Evolutionary conservation across 2,888 invertebrate genomes (phyloP).

Genomic region (Tiliacea citrago): DNA sequence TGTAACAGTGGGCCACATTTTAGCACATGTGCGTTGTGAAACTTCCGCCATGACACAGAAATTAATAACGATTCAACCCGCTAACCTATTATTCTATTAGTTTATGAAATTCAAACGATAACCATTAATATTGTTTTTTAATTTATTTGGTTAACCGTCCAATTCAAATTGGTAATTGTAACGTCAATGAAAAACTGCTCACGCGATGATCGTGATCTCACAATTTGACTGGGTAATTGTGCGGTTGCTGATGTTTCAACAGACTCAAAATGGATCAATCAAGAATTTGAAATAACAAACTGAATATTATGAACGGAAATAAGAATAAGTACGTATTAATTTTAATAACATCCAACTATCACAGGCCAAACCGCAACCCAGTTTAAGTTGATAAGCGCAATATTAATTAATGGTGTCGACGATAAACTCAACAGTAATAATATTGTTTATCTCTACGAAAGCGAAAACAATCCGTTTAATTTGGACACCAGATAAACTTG

Average conservation of each 20-base stretch:
- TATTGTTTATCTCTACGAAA: slow-evolving; percentile 79
- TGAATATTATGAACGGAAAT: slow-evolving; percentile 61
- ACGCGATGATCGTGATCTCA: slow-evolving; percentile 50
- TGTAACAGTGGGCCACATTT: slow-evolving; percentile 58
- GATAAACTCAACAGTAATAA: slow-evolving; percentile 78
- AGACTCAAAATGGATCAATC: slow-evolving; percentile 47
- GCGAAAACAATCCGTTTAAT: slow-evolving; percentile 80
- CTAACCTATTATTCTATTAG: slow-evolving; percentile 55
- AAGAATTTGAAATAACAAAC: slow-evolving; percentile 50
- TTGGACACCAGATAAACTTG: slow-evolving; percentile 74
- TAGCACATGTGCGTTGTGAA: slow-evolving; percentile 48
- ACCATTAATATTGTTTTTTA: slow-evolving; percentile 30
- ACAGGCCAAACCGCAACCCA: slow-evolving; percentile 72
- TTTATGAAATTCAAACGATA: slow-evolving; percentile 41
- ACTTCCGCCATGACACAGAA: slow-evolving; percentile 62
- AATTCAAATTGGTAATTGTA: slow-evolving; percentile 53
- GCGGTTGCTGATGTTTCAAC: slow-evolving; percentile 42
- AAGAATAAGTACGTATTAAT: slow-evolving; percentile 60
- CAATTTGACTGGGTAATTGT: slow-evolving; percentile 49
- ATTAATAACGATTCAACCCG: slow-evolving; percentile 48
- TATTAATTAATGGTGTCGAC: slow-evolving; percentile 84
- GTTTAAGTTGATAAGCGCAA: slow-evolving; percentile 79
- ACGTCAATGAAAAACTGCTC: slow-evolving; percentile 46
- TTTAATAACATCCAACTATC: slow-evolving; percentile 63
- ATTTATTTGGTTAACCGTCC: slow-evolving; percentile 50